A percentile compares a stretch with the other conserved stretches of the same genome.
phyloP scores from a whole-genome alignment of 1,140 invertebrate species.

The Drosophila sp. region DNA sequence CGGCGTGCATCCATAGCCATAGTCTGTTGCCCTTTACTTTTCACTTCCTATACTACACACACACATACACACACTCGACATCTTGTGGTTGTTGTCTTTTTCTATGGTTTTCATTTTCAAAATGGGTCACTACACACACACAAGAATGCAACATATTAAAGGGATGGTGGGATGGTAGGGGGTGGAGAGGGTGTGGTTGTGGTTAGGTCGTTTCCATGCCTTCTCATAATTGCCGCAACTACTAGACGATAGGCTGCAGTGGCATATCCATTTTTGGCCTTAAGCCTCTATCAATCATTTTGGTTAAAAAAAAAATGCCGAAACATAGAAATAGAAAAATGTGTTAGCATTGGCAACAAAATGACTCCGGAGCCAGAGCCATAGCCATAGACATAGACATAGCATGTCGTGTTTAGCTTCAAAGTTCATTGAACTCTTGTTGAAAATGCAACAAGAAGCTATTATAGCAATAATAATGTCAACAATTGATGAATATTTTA shows the following conservation, averaged over 20 bases:
- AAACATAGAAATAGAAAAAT: conserved; percentile 10
- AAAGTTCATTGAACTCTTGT: conserved; percentile 46
- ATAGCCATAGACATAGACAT: not conserved
- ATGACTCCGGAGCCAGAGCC: not conserved
- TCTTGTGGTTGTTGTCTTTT: conserved; percentile 44
- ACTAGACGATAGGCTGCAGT: conserved; percentile 36
- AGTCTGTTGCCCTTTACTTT: conserved; percentile 34
- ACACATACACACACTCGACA: conserved; percentile 15
- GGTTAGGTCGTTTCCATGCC: conserved; percentile 56
- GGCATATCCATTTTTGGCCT: conserved; percentile 38
- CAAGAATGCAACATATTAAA: conserved; percentile 12
- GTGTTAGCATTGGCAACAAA: conserved; percentile 33
- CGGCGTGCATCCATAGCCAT: conserved; percentile 72
- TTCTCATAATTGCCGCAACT: conserved; percentile 68
- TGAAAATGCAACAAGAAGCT: conserved; percentile 22
- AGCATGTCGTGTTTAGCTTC: conserved; percentile 27
- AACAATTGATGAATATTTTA: conserved; percentile 54
- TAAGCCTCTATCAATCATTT: conserved; percentile 47
- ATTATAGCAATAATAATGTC: conserved; percentile 51
- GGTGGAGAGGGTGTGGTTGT: conserved; percentile 29
- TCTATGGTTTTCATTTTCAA: conserved; percentile 7
- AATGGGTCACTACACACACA: conserved; percentile 27
- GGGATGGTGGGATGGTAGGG: not conserved
- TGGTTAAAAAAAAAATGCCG: conserved; percentile 24
- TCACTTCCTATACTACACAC: conserved; percentile 32